These are phyloP conservation scores for Oryzias woworae DNA, from an alignment of 2,113 vertebrate genomes.

Conservation along the genomic window DNA sequence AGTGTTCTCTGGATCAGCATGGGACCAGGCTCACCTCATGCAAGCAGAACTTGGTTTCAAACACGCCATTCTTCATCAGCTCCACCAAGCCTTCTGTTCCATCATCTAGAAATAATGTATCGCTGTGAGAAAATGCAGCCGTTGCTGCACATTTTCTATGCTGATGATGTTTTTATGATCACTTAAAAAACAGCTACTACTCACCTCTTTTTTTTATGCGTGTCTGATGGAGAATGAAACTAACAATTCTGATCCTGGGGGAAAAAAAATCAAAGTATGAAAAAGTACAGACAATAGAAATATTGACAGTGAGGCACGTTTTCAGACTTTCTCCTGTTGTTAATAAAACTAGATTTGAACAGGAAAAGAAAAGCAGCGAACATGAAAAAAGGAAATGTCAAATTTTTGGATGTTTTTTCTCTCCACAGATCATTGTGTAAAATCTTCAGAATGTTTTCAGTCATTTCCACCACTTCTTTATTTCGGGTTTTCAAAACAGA, in stretches of 20 bases:
- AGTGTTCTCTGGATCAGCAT: neutral
- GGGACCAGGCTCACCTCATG: constrained; percentile 80
- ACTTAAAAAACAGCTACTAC: neutral
- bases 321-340: neutral
- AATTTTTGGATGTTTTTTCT: too few relatives aligned
- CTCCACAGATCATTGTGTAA: too few relatives aligned
- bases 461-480: too few relatives aligned
- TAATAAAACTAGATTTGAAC: too few relatives aligned
- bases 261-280: constrained; percentile 1
- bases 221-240: constrained; percentile 80
- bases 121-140: too few relatives aligned
- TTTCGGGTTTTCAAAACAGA: too few relatives aligned
- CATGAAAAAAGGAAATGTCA: too few relatives aligned
- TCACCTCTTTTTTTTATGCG: constrained; percentile 72
- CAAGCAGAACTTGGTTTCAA: constrained; percentile 85
- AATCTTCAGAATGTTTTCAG: too few relatives aligned
- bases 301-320: neutral
- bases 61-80: constrained; percentile 78
- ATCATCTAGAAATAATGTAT: neutral
- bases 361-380: too few relatives aligned
- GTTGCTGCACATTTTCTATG: too few relatives aligned
- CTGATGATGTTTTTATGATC: neutral
- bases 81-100: constrained; percentile 76
- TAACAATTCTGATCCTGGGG: constrained; percentile 85
- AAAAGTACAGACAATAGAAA: neutral